These are phyloP conservation scores for Myotis findleyi DNA, from an alignment of 2,797 vertebrate species.

Conservation along the genomic window DNA sequence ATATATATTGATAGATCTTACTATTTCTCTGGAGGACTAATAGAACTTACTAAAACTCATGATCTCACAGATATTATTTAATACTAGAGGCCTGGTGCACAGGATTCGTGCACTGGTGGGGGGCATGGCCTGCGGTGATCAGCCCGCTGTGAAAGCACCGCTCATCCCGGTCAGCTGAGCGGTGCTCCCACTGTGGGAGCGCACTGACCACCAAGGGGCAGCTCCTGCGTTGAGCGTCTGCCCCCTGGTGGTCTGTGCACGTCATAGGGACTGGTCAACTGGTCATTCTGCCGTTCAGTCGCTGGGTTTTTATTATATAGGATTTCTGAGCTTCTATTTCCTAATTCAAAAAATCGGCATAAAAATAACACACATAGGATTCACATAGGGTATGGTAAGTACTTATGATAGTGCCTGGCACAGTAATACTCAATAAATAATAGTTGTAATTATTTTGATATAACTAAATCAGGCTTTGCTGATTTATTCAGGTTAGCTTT, in stretches of 20 bases:
- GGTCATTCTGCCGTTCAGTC: fast-evolving
- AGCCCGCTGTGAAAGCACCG: fast-evolving
- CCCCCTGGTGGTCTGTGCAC: too few species aligned
- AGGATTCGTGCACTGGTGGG: too few species aligned
- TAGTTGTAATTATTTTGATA: neutral
- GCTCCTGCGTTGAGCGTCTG: too few species aligned
- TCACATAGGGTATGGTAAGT: neutral
- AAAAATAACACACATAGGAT: neutral
- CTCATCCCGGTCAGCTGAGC: too few species aligned
- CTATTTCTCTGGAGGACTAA: conserved; percentile 14
- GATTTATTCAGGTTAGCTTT: neutral
- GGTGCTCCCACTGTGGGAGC: too few species aligned
- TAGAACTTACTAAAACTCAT: neutral
- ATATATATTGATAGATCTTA: too few species aligned
- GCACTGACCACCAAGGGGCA: too few species aligned
- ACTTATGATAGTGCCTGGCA: neutral
- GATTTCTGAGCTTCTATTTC: neutral
- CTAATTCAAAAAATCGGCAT: neutral
- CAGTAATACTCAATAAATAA: neutral
- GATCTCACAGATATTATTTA: neutral
- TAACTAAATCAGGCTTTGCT: neutral
- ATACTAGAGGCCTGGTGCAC: too few species aligned
- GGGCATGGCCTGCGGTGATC: too few species aligned
- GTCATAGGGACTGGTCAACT: too few species aligned
- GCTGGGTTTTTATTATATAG: too few species aligned